Percentiles rank a stretch among this genome's conserved stretches.
Conservation (phyloP, 2,888 invertebrate genomes). For the Strigamia crassipes region DNA sequence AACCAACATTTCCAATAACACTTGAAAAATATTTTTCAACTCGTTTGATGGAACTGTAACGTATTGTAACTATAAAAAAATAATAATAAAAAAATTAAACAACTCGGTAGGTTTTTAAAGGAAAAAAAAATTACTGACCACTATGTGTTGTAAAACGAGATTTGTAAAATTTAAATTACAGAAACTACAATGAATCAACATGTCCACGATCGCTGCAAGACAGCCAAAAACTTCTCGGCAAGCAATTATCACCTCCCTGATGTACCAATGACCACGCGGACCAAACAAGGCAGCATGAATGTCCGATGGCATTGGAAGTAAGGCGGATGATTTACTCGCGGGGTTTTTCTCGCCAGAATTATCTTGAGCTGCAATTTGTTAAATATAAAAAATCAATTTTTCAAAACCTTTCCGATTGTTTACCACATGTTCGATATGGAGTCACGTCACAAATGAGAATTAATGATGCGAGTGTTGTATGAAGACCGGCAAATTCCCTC, state of each 20-base stretch:
- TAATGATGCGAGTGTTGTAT: constrained; percentile 59
- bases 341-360: constrained; percentile 6
- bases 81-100: neutral
- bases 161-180: constrained; percentile 58
- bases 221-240: constrained; percentile 56
- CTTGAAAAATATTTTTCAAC: constrained; percentile 59
- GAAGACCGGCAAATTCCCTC: constrained; percentile 61
- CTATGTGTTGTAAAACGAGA: constrained; percentile 57
- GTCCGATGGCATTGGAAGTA: constrained; percentile 57
- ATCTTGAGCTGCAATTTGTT: constrained; percentile 21
- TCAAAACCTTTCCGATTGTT: neutral
- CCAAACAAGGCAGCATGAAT: constrained; percentile 54
- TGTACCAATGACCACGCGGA: constrained; percentile 55
- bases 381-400: neutral
- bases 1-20: constrained; percentile 59
- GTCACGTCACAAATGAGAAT: constrained; percentile 59
- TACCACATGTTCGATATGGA: constrained; percentile 56
- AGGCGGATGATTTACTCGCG: constrained; percentile 49
- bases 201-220: constrained; percentile 56
- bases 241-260: constrained; percentile 59
- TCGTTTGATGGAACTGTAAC: constrained; percentile 60
- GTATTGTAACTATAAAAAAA: constrained; percentile 58
- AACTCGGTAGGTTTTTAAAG: too few relatives aligned
- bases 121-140: constrained; percentile 55
- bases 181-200: constrained; percentile 58